A percentile compares a stretch with the other conserved stretches of the same genome.
Conservation (phyloP, 2,797 vertebrate genomes). For the Luscinia luscinia region DNA sequence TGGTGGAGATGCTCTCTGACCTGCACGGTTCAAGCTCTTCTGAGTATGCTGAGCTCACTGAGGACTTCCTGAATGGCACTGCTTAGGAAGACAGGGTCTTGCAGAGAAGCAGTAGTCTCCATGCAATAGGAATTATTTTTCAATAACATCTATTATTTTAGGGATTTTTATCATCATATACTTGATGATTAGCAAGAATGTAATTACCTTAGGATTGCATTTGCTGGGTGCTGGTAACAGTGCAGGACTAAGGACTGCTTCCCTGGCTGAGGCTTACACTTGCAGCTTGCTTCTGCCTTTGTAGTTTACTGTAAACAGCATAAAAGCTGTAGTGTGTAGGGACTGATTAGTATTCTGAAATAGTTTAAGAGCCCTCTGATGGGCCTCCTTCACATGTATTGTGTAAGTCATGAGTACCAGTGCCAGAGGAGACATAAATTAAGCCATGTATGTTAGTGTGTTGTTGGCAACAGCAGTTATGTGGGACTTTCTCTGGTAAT, state of each 20-base stretch:
- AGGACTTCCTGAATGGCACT: background rate
- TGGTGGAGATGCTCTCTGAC: background rate
- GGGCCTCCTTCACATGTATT: slow-evolving; percentile 47
- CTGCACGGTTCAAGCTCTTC: background rate
- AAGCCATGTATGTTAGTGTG: background rate
- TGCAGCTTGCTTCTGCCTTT: slow-evolving; percentile 38
- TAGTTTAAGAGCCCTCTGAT: slow-evolving; percentile 28
- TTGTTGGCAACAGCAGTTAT: background rate
- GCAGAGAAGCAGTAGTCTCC: background rate
- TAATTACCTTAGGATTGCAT: background rate
- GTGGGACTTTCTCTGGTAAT: background rate
- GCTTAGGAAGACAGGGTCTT: background rate
- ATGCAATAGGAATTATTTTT: background rate
- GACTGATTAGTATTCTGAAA: slow-evolving; percentile 56
- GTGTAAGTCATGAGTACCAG: background rate
- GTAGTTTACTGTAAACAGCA: slow-evolving; percentile 35
- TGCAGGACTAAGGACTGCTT: background rate
- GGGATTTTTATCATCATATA: background rate
- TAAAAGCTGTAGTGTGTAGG: slow-evolving; percentile 56
- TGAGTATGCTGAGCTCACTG: rapidly evolving
- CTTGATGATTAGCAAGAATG: background rate
- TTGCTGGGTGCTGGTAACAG: background rate
- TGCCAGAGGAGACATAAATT: slow-evolving; percentile 1
- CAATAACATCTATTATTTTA: background rate
- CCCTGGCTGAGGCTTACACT: background rate